A percentile compares a stretch with the other conserved stretches of the same genome.
These are phyloP conservation scores for Canis aureus DNA, from an alignment of 2,113 vertebrate species.

Conservation along the genomic window DNA sequence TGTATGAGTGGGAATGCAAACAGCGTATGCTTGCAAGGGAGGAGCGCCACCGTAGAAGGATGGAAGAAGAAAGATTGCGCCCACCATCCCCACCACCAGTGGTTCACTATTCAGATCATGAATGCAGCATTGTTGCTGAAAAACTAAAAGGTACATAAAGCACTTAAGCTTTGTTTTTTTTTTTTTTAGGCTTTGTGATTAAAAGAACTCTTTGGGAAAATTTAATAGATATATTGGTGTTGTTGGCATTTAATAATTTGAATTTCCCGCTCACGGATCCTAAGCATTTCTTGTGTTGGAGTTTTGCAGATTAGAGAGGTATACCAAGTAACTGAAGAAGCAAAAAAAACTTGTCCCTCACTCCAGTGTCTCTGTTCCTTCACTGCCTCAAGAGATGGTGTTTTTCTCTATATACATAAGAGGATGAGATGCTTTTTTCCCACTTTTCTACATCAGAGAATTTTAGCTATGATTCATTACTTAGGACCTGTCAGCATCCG, in stretches of 20 bases:
- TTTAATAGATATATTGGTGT: conserved; percentile 33
- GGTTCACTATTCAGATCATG: conserved; percentile 97
- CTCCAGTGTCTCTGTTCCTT: background rate
- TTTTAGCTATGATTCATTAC: conserved; percentile 31
- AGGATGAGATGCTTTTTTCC: background rate
- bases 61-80: conserved; percentile 93
- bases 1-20: conserved; percentile 98
- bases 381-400: background rate
- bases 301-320: background rate
- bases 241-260: conserved; percentile 19
- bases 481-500: background rate
- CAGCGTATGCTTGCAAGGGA: conserved; percentile 96
- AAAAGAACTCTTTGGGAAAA: conserved; percentile 15
- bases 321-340: conserved; percentile 29
- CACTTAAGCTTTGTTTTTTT: background rate
- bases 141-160: conserved; percentile 94
- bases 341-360: background rate
- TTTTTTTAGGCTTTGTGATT: background rate
- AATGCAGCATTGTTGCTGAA: conserved; percentile 95
- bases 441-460: background rate
- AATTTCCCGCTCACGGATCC: background rate
- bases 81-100: conserved; percentile 96
- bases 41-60: conserved; percentile 94
- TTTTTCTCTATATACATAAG: conserved; percentile 30
- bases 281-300: conserved; percentile 32